Evolutionary conservation across 2,888 invertebrate species (phyloP), one percentile per base, ranked within the genome.

Genomic region (Pyrrhia umbra): DNA sequence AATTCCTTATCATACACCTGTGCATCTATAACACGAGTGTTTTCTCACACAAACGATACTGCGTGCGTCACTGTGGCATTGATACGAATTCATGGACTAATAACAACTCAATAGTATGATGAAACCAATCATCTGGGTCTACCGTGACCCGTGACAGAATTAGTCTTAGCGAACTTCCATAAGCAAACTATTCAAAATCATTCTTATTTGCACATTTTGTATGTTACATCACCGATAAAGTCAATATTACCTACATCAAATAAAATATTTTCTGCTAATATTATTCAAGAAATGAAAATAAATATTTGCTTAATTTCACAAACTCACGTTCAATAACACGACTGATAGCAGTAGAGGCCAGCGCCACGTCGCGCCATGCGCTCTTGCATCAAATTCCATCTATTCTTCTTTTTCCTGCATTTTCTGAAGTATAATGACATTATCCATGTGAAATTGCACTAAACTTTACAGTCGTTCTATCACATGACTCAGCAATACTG

Each of bases 271-370:
- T 42, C 2, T n/a, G 13, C 34, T n/a, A 34, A 40, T 49, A 34
- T 46, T 65, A 30, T 46, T 45, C 6, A 25, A 51, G 25, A 61
- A 23, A 15, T 6, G 2, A 3, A 37, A 20, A 58, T 20, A 55
- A 47, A 49, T 42, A 43, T 42, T 45, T 27, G 6, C 30, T 20
- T 47, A 23, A 6, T 37, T 43, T 46, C 21, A 60, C 18, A 54
- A 88, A 94, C 94, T 66, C 88, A 94, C 95, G 79, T 95, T 94
- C 62, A 94, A 79, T 62, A 92, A 81, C 66, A 93, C 81, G 40
- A 92, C 90, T 15, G 94, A 91, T 56, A 91, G 61, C 18, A 95
- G 83, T 16, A 95, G 85, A 78, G 90, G 86, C 93, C 91, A 94
- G 71, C 92, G 94, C 94, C 94, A 94, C 77, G 88, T 83, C 62